These are phyloP conservation scores for Nemurella pictetii DNA, from an alignment of 2,888 invertebrate species.

Conservation along the genomic window DNA sequence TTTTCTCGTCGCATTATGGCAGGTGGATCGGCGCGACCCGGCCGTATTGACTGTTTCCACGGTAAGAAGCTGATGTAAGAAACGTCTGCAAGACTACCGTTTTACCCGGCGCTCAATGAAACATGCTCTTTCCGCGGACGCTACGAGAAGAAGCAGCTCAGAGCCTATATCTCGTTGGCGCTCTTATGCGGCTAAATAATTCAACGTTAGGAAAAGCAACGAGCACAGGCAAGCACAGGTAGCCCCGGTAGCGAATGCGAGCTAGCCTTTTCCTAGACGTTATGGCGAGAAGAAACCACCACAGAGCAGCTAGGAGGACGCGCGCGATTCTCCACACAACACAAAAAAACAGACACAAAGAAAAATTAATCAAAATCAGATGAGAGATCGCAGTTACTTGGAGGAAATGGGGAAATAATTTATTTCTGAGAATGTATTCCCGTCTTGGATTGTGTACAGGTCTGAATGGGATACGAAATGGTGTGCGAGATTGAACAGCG, in stretches of 20 bases:
- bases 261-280: neutral
- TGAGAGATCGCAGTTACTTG: neutral
- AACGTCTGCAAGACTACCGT: neutral
- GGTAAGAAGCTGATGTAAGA: neutral
- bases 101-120: neutral
- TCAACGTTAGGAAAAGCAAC: neutral
- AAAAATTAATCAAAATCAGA: neutral
- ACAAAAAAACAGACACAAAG: neutral
- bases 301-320: neutral
- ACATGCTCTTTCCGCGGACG: constrained; percentile 6
- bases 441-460: neutral
- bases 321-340: neutral
- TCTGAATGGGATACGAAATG: neutral
- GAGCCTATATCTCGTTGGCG: neutral
- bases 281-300: neutral
- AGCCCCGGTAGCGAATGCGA: neutral
- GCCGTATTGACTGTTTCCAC: constrained; percentile 10
- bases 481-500: neutral
- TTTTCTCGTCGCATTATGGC: neutral
- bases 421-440: neutral
- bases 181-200: constrained; percentile 2
- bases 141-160: neutral
- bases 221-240: neutral
- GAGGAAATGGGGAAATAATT: neutral
- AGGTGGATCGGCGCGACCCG: neutral